A percentile compares a stretch with the other conserved stretches of the same genome.
Conservation (phyloP, 2,888 invertebrate species). For the Punctoribates punctum region DNA sequence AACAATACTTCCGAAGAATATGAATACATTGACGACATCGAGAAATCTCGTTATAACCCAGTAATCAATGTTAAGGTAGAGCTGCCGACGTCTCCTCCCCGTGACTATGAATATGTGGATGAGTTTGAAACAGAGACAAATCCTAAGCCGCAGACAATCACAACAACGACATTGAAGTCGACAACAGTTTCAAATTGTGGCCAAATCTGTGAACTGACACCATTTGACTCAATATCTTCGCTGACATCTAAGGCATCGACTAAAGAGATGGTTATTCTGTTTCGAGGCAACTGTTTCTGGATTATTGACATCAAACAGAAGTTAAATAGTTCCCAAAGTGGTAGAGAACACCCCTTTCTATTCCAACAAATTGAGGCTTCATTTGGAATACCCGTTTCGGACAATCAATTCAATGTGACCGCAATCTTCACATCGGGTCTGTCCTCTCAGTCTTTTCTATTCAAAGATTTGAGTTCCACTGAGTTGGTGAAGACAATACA, state of each 20-base stretch:
- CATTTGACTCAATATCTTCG: not conserved
- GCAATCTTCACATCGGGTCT: conserved; percentile 22
- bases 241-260: not conserved
- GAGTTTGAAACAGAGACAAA: no score
- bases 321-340: not conserved
- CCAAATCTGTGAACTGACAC: not conserved
- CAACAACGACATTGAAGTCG: no score
- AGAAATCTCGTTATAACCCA: no score
- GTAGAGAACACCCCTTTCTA: not conserved
- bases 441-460: not conserved
- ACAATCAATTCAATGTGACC: not conserved
- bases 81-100: no score
- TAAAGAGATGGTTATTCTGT: not conserved
- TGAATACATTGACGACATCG: no score
- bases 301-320: not conserved
- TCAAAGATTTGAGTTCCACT: not conserved
- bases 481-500: not conserved
- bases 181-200: conserved; percentile 1
- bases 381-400: not conserved
- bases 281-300: not conserved
- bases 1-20: no score
- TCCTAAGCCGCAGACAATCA: no score
- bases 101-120: no score
- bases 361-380: not conserved
- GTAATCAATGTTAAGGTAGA: no score